Conservation (phyloP, 2,888 invertebrate species). For the Drosophila pseudotalamancana region DNA sequence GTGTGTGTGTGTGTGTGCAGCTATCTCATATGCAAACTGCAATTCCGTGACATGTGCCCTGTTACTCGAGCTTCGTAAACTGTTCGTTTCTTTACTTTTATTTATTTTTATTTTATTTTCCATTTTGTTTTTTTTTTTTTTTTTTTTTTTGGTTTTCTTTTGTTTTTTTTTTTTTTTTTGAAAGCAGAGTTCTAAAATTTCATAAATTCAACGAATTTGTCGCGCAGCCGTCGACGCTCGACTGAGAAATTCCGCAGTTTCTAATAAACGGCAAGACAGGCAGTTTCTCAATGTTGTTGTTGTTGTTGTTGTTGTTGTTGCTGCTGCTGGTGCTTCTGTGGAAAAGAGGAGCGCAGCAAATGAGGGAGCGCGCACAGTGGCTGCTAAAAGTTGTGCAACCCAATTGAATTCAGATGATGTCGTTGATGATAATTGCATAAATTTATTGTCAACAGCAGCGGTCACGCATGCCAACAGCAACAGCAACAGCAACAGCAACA, state of each 20-base stretch:
- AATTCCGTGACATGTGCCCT: slow-evolving; percentile 73
- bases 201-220: slow-evolving; percentile 79
- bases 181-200: slow-evolving; percentile 68
- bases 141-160: neutral
- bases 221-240: slow-evolving; percentile 48
- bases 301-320: slow-evolving; percentile 13
- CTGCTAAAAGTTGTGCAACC: slow-evolving; percentile 29
- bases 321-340: no score
- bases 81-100: slow-evolving; percentile 14
- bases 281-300: slow-evolving; percentile 35
- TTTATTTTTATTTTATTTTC: neutral
- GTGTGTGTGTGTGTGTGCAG: neutral
- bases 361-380: slow-evolving; percentile 31
- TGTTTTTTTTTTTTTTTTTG: slow-evolving; percentile 2
- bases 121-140: slow-evolving; percentile 3
- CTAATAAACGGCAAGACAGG: slow-evolving; percentile 64
- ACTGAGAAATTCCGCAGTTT: slow-evolving; percentile 63
- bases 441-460: slow-evolving; percentile 65
- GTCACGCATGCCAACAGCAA: slow-evolving; percentile 61
- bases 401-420: slow-evolving; percentile 37
- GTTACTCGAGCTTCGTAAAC: slow-evolving; percentile 52
- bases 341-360: neutral
- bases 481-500: slow-evolving; percentile 40
- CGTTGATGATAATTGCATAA: slow-evolving; percentile 51
- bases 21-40: slow-evolving; percentile 56